phyloP scores from a whole-genome alignment of 2,888 invertebrate species.

The Allophyes oxyacanthae region DNA sequence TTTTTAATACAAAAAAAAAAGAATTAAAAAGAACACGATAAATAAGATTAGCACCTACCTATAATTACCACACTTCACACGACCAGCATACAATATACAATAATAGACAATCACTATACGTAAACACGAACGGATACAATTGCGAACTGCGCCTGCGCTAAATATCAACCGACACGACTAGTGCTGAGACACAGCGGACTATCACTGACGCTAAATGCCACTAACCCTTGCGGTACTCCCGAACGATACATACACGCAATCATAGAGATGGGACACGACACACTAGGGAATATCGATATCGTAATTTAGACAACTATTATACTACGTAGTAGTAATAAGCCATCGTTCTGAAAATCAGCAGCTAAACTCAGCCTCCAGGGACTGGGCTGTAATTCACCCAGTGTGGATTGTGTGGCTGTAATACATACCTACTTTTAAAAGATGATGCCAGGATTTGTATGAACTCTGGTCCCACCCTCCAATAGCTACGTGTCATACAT shows the following conservation, averaged over 20 bases:
- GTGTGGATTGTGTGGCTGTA: too few species aligned
- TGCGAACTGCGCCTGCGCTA: background rate
- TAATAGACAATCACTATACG: conserved; percentile 5
- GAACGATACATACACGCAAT: background rate
- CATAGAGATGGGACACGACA: conserved; percentile 37
- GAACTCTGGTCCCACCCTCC: too few species aligned
- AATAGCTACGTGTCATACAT: too few species aligned
- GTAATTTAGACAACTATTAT: too few species aligned
- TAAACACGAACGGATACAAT: conserved; percentile 10
- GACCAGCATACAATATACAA: conserved; percentile 13
- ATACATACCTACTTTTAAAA: too few species aligned
- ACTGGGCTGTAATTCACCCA: too few species aligned
- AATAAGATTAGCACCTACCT: conserved; percentile 26
- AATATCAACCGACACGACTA: conserved; percentile 11
- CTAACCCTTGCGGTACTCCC: conserved; percentile 16
- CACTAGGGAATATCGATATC: too few species aligned
- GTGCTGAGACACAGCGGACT: conserved; percentile 1
- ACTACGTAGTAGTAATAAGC: too few species aligned
- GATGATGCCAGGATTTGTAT: too few species aligned
- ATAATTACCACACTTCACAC: conserved; percentile 22
- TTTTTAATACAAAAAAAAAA: background rate
- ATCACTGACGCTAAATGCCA: conserved; percentile 14
- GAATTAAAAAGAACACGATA: background rate
- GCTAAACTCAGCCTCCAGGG: too few species aligned
- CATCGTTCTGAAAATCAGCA: too few species aligned